Evolutionary conservation across 1,140 invertebrate genomes (phyloP), one percentile per base, ranked within the genome.

Genomic region (Atta colombica): DNA sequence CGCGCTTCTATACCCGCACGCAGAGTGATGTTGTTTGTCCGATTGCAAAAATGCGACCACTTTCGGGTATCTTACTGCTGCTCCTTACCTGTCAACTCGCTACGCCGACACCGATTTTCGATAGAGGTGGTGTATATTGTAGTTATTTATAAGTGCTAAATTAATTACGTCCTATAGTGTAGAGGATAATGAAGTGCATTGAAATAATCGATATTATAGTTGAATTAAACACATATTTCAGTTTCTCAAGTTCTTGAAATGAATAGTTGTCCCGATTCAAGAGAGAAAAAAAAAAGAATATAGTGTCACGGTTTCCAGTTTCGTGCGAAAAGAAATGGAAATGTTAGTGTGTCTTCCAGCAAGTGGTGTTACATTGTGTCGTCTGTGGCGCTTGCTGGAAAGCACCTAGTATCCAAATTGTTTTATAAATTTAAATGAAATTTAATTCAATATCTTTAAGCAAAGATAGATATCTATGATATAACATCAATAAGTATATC

Each of bases 1-100:
- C 49, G 60, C 16, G 25, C 63, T 60, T n/a, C 53, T 21, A 77
- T 69, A 71, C 61, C 12, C 55, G 68, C 65, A 85, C 55, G 68
- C 25, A 88, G 21, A 55, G 35, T 49, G 74, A 74, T 85, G 25
- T 55, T 87, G 31, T 66, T 77, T 53, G 45, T 72, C 6, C n/a
- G 18, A 7, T 74, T 14, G 39, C 25, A 91, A 91, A 69, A 74
- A 91, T 91, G 90, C 31, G 14, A 58, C 3, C 66, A 51, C 14
- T 78, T 2, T 51, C 66, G 16, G 51, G 82, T 39, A 7, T 66
- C 6, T 28, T 87, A 16, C 10, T 91, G 28, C 4, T 90, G 18
- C 28, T 90, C 10, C 16, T 61, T 14, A 65, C 53, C 28, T 91
- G 53, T n/a, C 51, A 88, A n/a, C 28, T 45, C 3, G 80, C 51